These are phyloP conservation scores for Drosophila hamatofila DNA, from an alignment of 2,888 invertebrate species.

Conservation along the genomic window DNA sequence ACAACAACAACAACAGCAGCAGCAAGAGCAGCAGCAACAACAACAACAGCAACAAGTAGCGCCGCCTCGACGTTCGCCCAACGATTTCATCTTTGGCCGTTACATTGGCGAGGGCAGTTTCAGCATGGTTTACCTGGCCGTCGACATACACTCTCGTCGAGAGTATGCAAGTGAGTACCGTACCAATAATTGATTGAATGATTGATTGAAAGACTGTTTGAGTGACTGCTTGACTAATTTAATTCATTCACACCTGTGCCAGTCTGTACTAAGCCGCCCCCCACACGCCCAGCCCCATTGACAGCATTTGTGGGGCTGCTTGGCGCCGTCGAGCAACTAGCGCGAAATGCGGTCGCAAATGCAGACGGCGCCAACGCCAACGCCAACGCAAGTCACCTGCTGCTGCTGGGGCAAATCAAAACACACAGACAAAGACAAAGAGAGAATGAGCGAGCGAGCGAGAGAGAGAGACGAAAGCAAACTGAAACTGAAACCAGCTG, in stretches of 20 bases:
- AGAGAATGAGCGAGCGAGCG: neutral
- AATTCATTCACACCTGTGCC: constrained; percentile 2
- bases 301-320: constrained; percentile 58
- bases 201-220: neutral
- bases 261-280: neutral
- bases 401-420: constrained; percentile 51
- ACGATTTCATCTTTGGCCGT: constrained; percentile 98
- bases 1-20: constrained; percentile 48
- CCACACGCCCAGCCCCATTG: neutral
- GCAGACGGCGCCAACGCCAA: constrained; percentile 39
- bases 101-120: constrained; percentile 98
- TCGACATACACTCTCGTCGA: constrained; percentile 94
- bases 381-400: constrained; percentile 49
- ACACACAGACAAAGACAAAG: constrained; percentile 1
- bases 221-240: neutral
- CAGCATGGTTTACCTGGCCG: constrained; percentile 97
- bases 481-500: constrained; percentile 57
- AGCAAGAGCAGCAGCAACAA: constrained; percentile 39
- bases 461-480: neutral
- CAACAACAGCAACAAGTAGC: constrained; percentile 47
- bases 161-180: constrained; percentile 96
- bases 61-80: constrained; percentile 86
- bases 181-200: constrained; percentile 7
- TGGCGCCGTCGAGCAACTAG: constrained; percentile 61
- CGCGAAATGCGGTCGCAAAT: constrained; percentile 66